phyloP scores from a whole-genome alignment of 2,113 vertebrate genomes.

The Chroicocephalus ridibundus region DNA sequence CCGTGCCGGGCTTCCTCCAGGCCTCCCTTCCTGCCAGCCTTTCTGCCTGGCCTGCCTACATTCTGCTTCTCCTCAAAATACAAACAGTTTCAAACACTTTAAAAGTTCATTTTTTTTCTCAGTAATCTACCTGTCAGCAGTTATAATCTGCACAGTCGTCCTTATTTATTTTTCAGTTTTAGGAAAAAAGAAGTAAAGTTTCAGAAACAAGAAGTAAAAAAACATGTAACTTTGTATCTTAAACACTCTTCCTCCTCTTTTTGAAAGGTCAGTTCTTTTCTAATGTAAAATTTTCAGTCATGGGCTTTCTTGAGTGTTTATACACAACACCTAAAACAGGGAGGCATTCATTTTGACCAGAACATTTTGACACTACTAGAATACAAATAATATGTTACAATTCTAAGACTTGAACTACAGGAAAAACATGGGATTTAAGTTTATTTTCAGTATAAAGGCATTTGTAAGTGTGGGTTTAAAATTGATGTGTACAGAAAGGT shows the following conservation, averaged over 20 bases:
- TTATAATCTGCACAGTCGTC: neutral
- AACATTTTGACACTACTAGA: neutral
- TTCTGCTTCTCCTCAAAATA: neutral
- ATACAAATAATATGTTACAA: neutral
- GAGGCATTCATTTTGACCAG: neutral
- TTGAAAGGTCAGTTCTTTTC: neutral
- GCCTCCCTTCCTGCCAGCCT: neutral
- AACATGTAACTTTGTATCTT: neutral
- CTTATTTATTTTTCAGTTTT: neutral
- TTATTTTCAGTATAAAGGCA: neutral
- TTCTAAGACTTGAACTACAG: neutral
- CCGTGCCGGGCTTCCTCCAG: neutral
- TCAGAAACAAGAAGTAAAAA: neutral
- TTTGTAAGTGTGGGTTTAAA: neutral
- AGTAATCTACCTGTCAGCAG: neutral
- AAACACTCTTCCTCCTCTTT: neutral
- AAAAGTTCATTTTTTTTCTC: neutral
- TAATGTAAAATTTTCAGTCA: neutral
- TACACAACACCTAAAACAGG: neutral
- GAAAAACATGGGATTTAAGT: neutral
- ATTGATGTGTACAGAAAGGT: neutral
- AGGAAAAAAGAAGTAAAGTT: neutral
- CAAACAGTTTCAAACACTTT: neutral
- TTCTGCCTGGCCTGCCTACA: neutral
- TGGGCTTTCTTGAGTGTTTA: neutral